Base-by-base conservation (phyloP, 2,888 invertebrate species). In the Pollenia angustigena region DNA sequence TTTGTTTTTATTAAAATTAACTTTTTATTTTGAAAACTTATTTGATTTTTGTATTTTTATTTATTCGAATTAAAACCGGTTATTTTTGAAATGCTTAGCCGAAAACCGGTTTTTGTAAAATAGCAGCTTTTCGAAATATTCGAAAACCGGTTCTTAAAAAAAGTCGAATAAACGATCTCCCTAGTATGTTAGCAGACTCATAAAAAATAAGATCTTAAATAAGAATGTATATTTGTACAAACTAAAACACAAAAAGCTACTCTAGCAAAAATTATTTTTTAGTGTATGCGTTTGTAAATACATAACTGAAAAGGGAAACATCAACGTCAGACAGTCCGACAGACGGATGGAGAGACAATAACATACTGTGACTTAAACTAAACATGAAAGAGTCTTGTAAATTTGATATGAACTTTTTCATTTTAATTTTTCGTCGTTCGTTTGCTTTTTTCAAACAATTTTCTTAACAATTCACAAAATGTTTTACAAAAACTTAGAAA, bases 151-250 rank as follows among this genome's bases (percentile, higher is more conserved):
- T n/a, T n/a, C n/a, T n/a, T n/a, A n/a, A n/a, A n/a, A n/a, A n/a
- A n/a, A n/a, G n/a, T n/a, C n/a, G n/a, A n/a, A n/a, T n/a, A n/a
- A n/a, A n/a, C n/a, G n/a, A n/a, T n/a, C n/a, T n/a, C n/a, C n/a
- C n/a, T n/a, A n/a, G n/a, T n/a, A n/a, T n/a, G n/a, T n/a, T n/a
- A n/a, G n/a, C n/a, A n/a, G n/a, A n/a, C n/a, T n/a, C 85, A 85
- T 85, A 81, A 81, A 81, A 81, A 85, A 74, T 85, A 81, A 74
- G 60, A 81, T 81, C 52, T 81, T 58, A 58, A 68, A 56, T 54
- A 58, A 56, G 50, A 85, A 64, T 79, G 68, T 72, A 72, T 84
- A 18, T 79, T 48, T 58, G 8, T 50, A 18, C 8, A 42, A 48
- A 54, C 54, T 44, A 71, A 71, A 71, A 69, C 18, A 62, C n/a